Evolutionary conservation across 2,797 vertebrate genomes (phyloP).

Genomic region (Pitangus sulphuratus): DNA sequence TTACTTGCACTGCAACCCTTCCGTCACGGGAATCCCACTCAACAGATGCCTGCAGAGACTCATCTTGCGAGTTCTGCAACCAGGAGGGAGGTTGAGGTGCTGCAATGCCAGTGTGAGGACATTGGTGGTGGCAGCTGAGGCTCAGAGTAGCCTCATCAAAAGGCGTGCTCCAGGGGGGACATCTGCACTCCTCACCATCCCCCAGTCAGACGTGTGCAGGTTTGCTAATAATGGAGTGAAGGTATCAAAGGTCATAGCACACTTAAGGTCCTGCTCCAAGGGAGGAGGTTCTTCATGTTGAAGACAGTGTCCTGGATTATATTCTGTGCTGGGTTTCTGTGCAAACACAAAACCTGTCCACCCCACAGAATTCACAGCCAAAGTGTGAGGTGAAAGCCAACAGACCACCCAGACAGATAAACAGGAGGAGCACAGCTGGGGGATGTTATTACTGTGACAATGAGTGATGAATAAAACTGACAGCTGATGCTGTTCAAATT

Average conservation of each 20-base stretch:
- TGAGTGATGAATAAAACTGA: not conserved
- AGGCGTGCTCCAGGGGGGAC: not conserved
- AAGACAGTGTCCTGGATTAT: not conserved
- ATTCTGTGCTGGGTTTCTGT: not conserved
- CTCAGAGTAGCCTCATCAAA: not conserved
- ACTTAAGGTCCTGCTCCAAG: not conserved
- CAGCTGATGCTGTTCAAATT: not conserved
- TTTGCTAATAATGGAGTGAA: not conserved
- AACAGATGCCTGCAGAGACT: not conserved
- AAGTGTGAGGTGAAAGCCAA: not conserved
- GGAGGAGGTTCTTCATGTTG: not conserved
- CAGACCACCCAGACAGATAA: not conserved
- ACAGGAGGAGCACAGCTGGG: not conserved
- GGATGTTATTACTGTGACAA: not conserved
- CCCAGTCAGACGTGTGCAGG: not conserved
- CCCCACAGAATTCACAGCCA: not conserved
- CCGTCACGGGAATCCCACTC: not conserved
- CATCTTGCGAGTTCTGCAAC: not conserved
- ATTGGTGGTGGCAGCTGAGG: fast-evolving
- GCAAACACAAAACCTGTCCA: not conserved
- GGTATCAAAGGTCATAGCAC: not conserved
- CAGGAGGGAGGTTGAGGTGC: not conserved
- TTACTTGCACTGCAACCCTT: not conserved
- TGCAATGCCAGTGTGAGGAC: not conserved
- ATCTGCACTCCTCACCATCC: not conserved